These are phyloP conservation scores for Pheosia gnoma DNA, from an alignment of 2,888 invertebrate species.

Conservation along the genomic window DNA sequence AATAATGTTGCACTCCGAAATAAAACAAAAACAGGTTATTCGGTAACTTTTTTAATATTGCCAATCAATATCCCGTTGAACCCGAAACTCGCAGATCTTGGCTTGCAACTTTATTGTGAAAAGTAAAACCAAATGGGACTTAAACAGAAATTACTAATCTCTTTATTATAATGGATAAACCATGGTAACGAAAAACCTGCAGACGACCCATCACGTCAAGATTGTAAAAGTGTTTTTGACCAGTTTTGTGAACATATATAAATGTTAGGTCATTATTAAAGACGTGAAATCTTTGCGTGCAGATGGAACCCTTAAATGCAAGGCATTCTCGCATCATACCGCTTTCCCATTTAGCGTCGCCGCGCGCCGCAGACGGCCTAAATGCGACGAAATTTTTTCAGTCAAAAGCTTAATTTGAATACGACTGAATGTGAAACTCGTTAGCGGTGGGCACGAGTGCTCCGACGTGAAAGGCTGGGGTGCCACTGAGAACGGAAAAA, in stretches of 20 bases:
- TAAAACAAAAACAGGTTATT: too few species aligned
- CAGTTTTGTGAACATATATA: background rate
- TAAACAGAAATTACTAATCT: too few species aligned
- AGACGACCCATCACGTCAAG: too few species aligned
- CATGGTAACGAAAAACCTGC: too few species aligned
- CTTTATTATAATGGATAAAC: too few species aligned
- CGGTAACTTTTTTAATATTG: too few species aligned
- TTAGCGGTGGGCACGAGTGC: conserved; percentile 38
- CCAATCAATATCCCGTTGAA: too few species aligned
- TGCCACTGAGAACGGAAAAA: conserved; percentile 15
- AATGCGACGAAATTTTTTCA: conserved; percentile 54
- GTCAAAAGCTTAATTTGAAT: conserved; percentile 64
- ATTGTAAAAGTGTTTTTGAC: too few species aligned
- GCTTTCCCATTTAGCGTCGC: conserved; percentile 25
- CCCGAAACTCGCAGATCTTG: too few species aligned
- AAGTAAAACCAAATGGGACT: too few species aligned
- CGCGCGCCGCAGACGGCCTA: conserved; percentile 34
- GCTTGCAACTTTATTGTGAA: too few species aligned
- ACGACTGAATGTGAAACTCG: conserved; percentile 59
- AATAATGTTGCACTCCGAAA: too few species aligned
- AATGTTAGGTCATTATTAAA: background rate
- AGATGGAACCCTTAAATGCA: conserved; percentile 21
- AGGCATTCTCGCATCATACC: conserved; percentile 15
- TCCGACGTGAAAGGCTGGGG: conserved; percentile 8
- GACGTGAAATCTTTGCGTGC: background rate